Percentiles rank a stretch among this genome's conserved stretches.
Evolutionary conservation across 2,888 invertebrate genomes (phyloP).

Genomic region (Lithophane leautieri): DNA sequence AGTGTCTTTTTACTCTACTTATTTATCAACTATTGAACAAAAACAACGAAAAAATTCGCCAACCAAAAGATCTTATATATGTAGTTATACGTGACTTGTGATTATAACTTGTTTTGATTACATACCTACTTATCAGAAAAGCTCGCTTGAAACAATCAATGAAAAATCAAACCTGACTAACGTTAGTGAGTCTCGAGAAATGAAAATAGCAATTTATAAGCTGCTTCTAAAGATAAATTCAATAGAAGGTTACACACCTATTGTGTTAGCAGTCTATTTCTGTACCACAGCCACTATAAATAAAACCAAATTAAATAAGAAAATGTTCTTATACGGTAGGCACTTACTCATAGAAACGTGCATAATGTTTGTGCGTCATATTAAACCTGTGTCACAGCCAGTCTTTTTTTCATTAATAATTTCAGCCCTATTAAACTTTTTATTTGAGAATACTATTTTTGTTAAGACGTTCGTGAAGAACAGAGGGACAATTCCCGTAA

Average conservation of each 20-base stretch:
- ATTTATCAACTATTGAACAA: neutral
- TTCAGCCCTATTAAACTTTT: too few species aligned
- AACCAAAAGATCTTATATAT: neutral
- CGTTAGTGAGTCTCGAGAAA: neutral
- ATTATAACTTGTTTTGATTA: neutral
- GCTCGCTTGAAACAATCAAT: neutral
- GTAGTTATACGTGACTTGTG: neutral
- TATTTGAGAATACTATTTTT: neutral
- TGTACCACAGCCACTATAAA: neutral
- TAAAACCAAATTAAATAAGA: neutral
- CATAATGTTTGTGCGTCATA: neutral
- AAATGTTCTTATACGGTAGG: neutral
- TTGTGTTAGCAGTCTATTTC: neutral
- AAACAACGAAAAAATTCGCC: neutral
- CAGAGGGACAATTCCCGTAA: too few species aligned
- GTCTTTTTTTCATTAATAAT: neutral
- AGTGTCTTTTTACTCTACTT: too few species aligned
- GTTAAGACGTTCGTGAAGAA: too few species aligned
- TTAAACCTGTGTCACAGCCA: too few species aligned
- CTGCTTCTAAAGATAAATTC: neutral
- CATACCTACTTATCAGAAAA: neutral
- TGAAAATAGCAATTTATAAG: neutral
- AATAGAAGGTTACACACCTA: neutral
- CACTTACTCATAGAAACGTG: neutral
- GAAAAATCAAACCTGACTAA: neutral